These are phyloP conservation scores for Rhinatrema bivittatum DNA, from an alignment of 2,797 vertebrate genomes.

Conservation along the genomic window DNA sequence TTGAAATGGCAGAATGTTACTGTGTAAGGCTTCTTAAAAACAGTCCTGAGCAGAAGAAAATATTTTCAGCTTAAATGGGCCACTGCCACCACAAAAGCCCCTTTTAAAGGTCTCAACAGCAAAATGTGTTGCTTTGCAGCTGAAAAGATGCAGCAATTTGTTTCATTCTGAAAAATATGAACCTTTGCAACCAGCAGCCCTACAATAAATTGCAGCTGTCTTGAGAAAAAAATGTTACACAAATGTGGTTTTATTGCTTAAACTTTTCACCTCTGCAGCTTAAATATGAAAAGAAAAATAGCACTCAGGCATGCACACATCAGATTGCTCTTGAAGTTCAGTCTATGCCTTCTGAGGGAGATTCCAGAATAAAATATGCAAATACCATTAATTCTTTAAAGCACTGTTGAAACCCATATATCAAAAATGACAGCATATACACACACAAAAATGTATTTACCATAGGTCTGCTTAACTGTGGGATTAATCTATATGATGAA, in stretches of 20 bases:
- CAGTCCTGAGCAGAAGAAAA: no score
- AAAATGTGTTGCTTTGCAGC: no score
- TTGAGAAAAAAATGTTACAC: conserved; percentile 35
- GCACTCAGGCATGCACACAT: neutral
- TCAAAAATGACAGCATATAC: conserved; percentile 33
- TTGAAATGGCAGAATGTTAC: no score
- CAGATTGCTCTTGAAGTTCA: conserved; percentile 1
- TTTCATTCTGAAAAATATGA: neutral
- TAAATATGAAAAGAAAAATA: conserved; percentile 13
- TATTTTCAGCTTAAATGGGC: neutral
- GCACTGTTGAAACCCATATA: conserved; percentile 28
- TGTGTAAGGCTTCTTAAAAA: no score
- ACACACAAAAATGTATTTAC: conserved; percentile 9
- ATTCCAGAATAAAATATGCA: conserved; percentile 44
- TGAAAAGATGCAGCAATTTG: no score
- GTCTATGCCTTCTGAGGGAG: conserved; percentile 28
- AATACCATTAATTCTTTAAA: conserved; percentile 44
- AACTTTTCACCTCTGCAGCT: conserved; percentile 53
- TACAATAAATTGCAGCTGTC: conserved; percentile 5
- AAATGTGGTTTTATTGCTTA: conserved; percentile 48
- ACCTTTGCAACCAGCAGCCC: conserved; percentile 10
- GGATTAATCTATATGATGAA: conserved; percentile 2
- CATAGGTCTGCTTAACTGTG: conserved; percentile 4
- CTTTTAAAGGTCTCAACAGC: neutral
- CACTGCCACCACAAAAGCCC: neutral